phyloP scores from a whole-genome alignment of 2,113 vertebrate genomes.

The Macrotus californicus region DNA sequence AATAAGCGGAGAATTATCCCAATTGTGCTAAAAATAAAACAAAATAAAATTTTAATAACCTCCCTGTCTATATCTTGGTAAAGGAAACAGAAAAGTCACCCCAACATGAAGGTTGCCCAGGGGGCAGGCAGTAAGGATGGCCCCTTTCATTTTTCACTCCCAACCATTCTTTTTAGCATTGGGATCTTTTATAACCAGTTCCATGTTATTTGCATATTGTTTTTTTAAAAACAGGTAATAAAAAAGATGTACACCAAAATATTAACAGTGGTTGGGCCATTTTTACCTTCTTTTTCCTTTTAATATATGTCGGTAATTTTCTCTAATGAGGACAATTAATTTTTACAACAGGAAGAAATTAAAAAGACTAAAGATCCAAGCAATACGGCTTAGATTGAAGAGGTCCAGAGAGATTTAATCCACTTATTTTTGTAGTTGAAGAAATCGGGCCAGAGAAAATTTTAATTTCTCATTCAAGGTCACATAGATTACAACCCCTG shows the following conservation, averaged over 20 bases:
- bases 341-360: not conserved
- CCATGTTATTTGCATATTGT: not conserved
- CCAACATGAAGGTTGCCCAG: not conserved
- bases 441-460: not conserved
- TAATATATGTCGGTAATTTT: not conserved
- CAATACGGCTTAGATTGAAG: not conserved
- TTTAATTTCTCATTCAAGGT: not conserved
- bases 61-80: not conserved
- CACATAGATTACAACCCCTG: not conserved
- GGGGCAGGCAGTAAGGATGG: too few relatives aligned
- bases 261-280: not conserved
- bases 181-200: not conserved
- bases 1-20: not conserved
- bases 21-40: not conserved
- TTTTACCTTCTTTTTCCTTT: not conserved
- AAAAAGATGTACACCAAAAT: not conserved
- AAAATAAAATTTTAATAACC: not conserved
- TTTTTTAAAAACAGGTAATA: not conserved
- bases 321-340: conserved; percentile 4
- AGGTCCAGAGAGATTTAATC: not conserved
- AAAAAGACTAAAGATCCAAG: not conserved
- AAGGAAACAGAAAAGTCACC: not conserved
- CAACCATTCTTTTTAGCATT: not conserved
- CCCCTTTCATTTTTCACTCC: not conserved
- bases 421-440: not conserved